Base-by-base conservation (phyloP, 2,797 vertebrate genomes). In the Eulemur mongoz region DNA sequence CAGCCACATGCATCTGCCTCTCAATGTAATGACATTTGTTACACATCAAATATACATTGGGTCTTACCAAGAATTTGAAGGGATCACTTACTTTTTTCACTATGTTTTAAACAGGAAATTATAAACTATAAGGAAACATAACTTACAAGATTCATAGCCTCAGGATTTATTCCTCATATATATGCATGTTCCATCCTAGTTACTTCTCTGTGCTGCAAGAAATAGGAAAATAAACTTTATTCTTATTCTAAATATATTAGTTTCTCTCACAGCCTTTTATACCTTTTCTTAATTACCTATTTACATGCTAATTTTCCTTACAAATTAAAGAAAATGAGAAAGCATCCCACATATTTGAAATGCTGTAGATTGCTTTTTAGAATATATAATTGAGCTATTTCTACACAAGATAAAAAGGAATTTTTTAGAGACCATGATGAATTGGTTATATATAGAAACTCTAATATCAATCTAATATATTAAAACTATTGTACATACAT, bases 291-390 rank as follows among this genome's bases (percentile, higher is more conserved):
- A 96, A 93, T 96, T 96, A 95, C 27, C 86, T 94, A 96, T 94
- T 97, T 96, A 95, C 69, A 96, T 96, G 89, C 54, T 93, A 96
- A 97, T 96, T 96, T 96, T 93, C 63, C 59, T 91, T 96, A 81
- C 63, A 95, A 96, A 95, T 96, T 93, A 95, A 96, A 90, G 88
- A 94, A 95, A 95, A 96, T 92, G 83, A 96, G 81, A 92, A 96
- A 93, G 61, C 70, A 72, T 80, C 59, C 32, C 35, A 50, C 80
- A 52, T 76, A 90, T 35, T 95, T 96, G n/a, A 93, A 95, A 96
- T 91, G 59, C 70, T 92, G 18, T 81, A 93, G 75, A 95, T 94
- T 94, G 85, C 40, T 79, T 94, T 92, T 96, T 91, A 88, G 82
- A 85, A 95, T 94, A 91, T 63, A 63, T 96, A 95, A 96, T 94